These are phyloP conservation scores for Strix uralensis DNA, from an alignment of 2,113 vertebrate genomes.

Conservation along the genomic window DNA sequence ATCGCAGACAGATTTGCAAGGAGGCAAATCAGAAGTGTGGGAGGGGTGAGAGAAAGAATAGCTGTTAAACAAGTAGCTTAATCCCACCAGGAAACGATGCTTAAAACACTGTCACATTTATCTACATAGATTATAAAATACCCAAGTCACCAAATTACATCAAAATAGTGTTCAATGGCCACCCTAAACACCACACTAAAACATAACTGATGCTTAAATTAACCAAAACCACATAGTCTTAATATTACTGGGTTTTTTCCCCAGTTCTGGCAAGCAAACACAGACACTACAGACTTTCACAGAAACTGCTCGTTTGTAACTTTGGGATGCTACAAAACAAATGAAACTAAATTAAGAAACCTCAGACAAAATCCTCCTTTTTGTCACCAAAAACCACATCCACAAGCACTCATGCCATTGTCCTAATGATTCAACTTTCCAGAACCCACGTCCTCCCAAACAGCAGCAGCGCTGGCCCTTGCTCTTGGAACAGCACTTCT, in stretches of 20 bases:
- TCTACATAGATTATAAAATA: background rate
- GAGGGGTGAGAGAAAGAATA: background rate
- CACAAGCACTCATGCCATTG: background rate
- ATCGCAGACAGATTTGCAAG: background rate
- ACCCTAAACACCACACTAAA: background rate
- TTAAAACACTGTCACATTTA: background rate
- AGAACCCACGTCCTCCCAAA: background rate
- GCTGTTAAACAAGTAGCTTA: background rate
- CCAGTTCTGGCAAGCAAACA: background rate
- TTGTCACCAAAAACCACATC: background rate
- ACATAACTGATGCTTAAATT: background rate
- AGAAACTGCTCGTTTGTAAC: background rate
- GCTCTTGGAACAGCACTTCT: background rate
- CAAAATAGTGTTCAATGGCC: background rate
- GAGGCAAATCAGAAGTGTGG: conserved; percentile 12
- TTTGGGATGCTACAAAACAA: background rate
- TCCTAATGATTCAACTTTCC: background rate
- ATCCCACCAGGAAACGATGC: background rate
- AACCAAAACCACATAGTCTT: background rate
- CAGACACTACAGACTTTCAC: background rate
- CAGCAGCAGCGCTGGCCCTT: background rate
- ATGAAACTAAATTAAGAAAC: background rate
- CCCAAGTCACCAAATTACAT: background rate
- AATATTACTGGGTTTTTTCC: background rate
- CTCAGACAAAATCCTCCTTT: background rate